A percentile compares a stretch with the other conserved stretches of the same genome.
These are phyloP conservation scores for Popillia japonica DNA, from an alignment of 1,140 invertebrate species.

Conservation along the genomic window DNA sequence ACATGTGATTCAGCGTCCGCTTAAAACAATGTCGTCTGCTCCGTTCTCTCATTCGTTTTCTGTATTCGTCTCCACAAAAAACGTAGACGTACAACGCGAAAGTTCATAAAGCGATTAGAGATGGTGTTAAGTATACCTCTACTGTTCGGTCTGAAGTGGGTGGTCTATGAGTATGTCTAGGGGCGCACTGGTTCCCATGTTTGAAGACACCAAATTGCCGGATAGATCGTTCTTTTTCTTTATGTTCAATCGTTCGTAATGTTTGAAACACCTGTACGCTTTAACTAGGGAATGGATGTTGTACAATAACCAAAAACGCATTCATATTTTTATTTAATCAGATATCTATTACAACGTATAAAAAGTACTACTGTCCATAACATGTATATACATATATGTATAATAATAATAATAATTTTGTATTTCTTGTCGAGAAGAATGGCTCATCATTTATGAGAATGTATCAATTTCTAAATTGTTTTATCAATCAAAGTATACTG, in stretches of 20 bases:
- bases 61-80: background rate
- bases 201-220: background rate
- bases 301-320: no score
- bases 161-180: background rate
- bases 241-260: background rate
- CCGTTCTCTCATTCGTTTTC: background rate
- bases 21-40: slow-evolving; percentile 8
- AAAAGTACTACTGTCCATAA: background rate
- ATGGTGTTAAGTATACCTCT: slow-evolving; percentile 4
- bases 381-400: background rate
- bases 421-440: no score
- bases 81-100: background rate
- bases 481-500: no score
- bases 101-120: slow-evolving; percentile 10
- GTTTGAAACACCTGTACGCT: background rate
- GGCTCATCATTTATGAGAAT: no score
- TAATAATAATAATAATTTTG: no score
- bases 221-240: background rate
- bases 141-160: background rate
- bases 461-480: no score
- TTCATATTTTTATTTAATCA: no score
- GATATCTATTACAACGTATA: no score
- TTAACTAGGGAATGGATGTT: background rate
- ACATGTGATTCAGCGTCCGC: slow-evolving; percentile 20
- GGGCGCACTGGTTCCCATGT: background rate